Evolutionary conservation across 2,113 vertebrate species (phyloP).

Genomic region (Scomber colias): DNA sequence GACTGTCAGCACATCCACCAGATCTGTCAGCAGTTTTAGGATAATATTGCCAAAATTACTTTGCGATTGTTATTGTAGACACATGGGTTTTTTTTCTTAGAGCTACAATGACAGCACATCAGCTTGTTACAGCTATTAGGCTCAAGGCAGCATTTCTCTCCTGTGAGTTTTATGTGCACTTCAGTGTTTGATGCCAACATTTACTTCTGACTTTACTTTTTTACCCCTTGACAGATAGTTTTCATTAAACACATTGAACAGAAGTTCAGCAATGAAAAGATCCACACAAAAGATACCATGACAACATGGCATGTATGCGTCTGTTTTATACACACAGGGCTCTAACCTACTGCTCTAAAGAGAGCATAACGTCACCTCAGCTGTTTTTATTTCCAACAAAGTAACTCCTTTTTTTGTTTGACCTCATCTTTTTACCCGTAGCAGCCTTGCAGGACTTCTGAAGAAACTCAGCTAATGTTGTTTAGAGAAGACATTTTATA

Average conservation of each 20-base stretch:
- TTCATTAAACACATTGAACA: slow-evolving; percentile 52
- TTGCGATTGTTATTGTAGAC: slow-evolving; percentile 60
- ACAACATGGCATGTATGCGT: slow-evolving; percentile 32
- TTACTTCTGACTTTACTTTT: slow-evolving; percentile 45
- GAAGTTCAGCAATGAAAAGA: slow-evolving; percentile 26
- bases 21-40: slow-evolving; percentile 70
- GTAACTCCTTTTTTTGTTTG: slow-evolving; percentile 13
- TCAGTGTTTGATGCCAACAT: slow-evolving; percentile 45
- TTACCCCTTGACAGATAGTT: slow-evolving; percentile 57
- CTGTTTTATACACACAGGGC: slow-evolving; percentile 3
- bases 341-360: neutral
- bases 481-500: slow-evolving; percentile 42
- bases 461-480: slow-evolving; percentile 28
- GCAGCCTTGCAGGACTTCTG: slow-evolving; percentile 24
- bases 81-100: slow-evolving; percentile 25
- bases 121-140: slow-evolving; percentile 49
- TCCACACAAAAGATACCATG: slow-evolving; percentile 58
- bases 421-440: slow-evolving; percentile 18
- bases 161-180: slow-evolving; percentile 21
- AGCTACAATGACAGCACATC: slow-evolving; percentile 50
- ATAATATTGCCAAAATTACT: slow-evolving; percentile 66
- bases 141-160: slow-evolving; percentile 45
- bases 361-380: slow-evolving; percentile 3
- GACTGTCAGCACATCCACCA: slow-evolving; percentile 71
- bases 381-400: neutral